These are phyloP conservation scores for Stenoptilia bipunctidactyla DNA, from an alignment of 2,888 invertebrate genomes.

Conservation along the genomic window DNA sequence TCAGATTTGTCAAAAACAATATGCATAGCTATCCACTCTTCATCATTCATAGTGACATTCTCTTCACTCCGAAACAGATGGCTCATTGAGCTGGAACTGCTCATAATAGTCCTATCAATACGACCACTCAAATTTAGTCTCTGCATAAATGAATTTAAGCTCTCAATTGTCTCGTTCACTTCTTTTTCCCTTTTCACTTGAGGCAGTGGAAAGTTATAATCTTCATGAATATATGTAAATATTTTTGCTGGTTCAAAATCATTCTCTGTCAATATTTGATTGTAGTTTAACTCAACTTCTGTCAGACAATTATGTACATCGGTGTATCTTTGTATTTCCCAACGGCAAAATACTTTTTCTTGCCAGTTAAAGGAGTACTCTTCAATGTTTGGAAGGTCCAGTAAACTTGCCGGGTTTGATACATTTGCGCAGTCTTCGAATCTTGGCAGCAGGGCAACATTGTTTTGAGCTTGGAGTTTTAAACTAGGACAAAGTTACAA, in stretches of 20 bases:
- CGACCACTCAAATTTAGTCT: constrained; percentile 27
- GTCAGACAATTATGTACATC: constrained; percentile 74
- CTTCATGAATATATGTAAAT: constrained; percentile 73
- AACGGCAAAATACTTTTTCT: constrained; percentile 75
- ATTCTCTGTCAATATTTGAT: constrained; percentile 34
- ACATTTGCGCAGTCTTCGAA: constrained; percentile 40
- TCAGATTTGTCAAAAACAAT: constrained; percentile 47
- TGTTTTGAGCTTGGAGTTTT: constrained; percentile 39
- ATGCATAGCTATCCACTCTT: constrained; percentile 53
- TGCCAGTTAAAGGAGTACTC: constrained; percentile 76
- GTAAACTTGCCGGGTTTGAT: constrained; percentile 20
- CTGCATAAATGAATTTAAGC: constrained; percentile 29
- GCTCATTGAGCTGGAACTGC: constrained; percentile 28
- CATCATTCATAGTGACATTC: constrained; percentile 22
- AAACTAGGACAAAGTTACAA: constrained; percentile 32
- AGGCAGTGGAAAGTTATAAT: constrained; percentile 55
- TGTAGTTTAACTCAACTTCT: constrained; percentile 61
- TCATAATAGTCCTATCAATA: constrained; percentile 20
- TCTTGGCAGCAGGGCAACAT: constrained; percentile 40
- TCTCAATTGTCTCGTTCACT: constrained; percentile 10
- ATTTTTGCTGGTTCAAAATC: constrained; percentile 35
- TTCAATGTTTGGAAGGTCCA: constrained; percentile 23
- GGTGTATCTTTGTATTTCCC: constrained; percentile 72
- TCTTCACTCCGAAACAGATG: constrained; percentile 42
- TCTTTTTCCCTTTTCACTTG: constrained; percentile 11